Percentiles rank a stretch among this genome's conserved stretches.
These are phyloP conservation scores for Muscidifurax raptorellus DNA, from an alignment of 1,140 invertebrate genomes.

Conservation along the genomic window DNA sequence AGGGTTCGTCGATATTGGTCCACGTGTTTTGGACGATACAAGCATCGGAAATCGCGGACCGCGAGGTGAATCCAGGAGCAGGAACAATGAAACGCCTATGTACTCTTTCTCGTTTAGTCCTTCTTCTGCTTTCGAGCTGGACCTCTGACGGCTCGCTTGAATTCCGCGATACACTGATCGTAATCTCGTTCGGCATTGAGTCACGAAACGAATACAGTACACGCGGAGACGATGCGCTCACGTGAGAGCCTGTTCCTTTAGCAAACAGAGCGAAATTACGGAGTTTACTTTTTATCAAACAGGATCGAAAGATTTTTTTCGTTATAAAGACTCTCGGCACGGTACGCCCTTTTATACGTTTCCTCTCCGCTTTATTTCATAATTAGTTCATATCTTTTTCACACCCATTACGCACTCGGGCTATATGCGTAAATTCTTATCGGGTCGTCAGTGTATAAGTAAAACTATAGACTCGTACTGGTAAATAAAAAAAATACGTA, in stretches of 20 bases:
- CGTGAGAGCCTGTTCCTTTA: too few species aligned
- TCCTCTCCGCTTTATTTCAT: too few species aligned
- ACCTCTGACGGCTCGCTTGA: background rate
- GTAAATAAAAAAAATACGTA: too few species aligned
- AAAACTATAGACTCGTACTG: too few species aligned
- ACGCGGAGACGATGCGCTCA: slow-evolving; percentile 54
- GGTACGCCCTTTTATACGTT: too few species aligned
- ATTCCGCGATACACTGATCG: slow-evolving; percentile 51
- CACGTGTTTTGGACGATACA: slow-evolving; percentile 12
- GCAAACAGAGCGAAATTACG: slow-evolving; percentile 51
- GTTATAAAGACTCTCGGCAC: too few species aligned
- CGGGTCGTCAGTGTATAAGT: too few species aligned
- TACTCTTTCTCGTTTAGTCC: background rate
- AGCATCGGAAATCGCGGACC: background rate
- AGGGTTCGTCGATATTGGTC: slow-evolving; percentile 1
- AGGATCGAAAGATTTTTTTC: too few species aligned
- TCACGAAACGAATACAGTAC: slow-evolving; percentile 58
- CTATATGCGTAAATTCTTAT: too few species aligned
- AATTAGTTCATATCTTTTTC: too few species aligned
- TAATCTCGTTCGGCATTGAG: slow-evolving; percentile 59
- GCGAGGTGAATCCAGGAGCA: slow-evolving; percentile 33
- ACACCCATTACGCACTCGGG: too few species aligned
- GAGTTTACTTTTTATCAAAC: too few species aligned
- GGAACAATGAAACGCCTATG: slow-evolving; percentile 30
- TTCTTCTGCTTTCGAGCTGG: background rate